Evolutionary conservation across 37 sponge, comb jelly and placozoan genomes (phyloP), one percentile per base, ranked within the genome.

Genomic region (Crambe crambe): DNA sequence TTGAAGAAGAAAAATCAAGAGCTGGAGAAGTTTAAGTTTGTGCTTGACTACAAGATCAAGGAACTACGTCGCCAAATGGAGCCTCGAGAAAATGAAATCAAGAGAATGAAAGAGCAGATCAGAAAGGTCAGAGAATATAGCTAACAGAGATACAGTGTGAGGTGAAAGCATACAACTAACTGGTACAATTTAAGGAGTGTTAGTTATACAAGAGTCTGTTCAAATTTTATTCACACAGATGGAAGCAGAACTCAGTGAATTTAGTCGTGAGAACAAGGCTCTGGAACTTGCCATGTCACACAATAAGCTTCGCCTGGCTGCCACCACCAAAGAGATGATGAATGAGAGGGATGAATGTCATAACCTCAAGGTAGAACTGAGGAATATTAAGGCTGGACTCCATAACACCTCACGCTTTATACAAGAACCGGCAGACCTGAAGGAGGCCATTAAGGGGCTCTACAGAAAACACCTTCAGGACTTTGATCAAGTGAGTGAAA

Each of bases 1-100:
- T 65, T 98, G 64, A 95, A 95, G 90, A 98, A 98, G 92, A 98
- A 98, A 74, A 98, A 98, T 51, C 98, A 98, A 77, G 98, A 98
- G 80, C 73, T 98, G 66, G 98, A 98, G 84, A 98, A 98, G 83
- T 98, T 98, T 85, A 98, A 98, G 78, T 98, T 98, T 89, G 98
- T 98, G 23, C 81, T 98, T 41, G 98, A 98, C 80, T 98, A 95
- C 92, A 98, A 98, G 85, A 98, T 98, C 82, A 95, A 95, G 76
- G 98, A 98, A 73, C 87, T 95, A 76, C 89, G 92, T 41, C 79
- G 84, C 56, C 98, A 98, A 80, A 98, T 95, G 73, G 98, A 98
- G 70, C 98, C 98, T 20, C 58, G 93, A 41, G 98, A 98, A 76
- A 91, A 85, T 68, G 94, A 95, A 57, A 95, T 98, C 76, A 95